Conservation (phyloP, 2,113 vertebrate genomes). For the Erinaceus europaeus region DNA sequence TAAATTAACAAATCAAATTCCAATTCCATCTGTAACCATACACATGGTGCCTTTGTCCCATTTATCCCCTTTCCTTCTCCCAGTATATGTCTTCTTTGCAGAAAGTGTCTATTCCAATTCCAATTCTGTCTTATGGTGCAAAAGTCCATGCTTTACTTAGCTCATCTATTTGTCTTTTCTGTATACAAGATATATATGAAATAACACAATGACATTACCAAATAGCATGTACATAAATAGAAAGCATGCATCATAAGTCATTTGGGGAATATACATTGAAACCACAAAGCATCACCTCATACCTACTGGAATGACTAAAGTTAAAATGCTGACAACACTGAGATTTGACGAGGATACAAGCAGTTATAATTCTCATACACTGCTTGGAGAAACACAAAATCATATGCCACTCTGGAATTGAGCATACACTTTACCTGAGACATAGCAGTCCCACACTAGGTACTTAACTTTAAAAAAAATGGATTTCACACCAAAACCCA, state of each 20-base stretch:
- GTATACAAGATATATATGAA: too few species aligned
- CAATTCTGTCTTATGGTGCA: too few species aligned
- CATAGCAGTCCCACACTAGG: neutral
- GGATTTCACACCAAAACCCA: neutral
- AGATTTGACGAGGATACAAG: neutral
- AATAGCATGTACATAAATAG: neutral
- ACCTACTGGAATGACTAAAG: neutral
- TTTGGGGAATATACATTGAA: neutral
- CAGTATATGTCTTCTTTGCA: too few species aligned
- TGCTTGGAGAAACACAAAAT: neutral
- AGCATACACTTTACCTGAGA: neutral
- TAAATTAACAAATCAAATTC: too few species aligned
- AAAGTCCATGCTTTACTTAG: too few species aligned
- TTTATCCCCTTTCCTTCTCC: too few species aligned
- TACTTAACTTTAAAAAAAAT: neutral
- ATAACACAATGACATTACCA: too few species aligned
- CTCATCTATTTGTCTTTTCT: too few species aligned
- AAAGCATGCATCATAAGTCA: neutral
- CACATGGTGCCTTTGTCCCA: too few species aligned
- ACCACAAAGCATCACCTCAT: neutral
- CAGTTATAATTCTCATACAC: neutral
- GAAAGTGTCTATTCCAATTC: too few species aligned
- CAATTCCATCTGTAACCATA: too few species aligned
- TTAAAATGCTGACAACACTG: neutral
- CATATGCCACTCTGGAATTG: neutral